Conservation (phyloP, 2,797 vertebrate species). For the Leucoraja ocellata region DNA sequence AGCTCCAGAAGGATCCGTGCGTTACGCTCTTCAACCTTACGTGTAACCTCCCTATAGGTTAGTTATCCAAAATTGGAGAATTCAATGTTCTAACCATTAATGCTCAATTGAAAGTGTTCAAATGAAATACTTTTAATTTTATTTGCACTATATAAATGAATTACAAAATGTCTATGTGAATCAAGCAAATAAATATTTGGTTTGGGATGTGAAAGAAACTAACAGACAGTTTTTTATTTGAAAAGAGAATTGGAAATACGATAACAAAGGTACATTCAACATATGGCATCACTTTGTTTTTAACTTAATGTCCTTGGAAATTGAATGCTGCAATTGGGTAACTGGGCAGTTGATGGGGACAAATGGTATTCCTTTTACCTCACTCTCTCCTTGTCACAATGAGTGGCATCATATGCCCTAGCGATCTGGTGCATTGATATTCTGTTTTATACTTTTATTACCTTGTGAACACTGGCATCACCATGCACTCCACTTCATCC, state of each 20-base stretch:
- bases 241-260: not conserved
- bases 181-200: not conserved
- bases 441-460: not conserved
- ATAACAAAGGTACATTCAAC: not conserved
- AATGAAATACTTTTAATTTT: too few species aligned
- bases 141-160: not conserved
- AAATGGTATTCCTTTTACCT: not conserved
- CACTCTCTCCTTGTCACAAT: not conserved
- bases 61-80: too few species aligned
- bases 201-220: not conserved
- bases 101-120: too few species aligned
- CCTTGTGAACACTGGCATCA: not conserved
- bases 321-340: not conserved
- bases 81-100: too few species aligned
- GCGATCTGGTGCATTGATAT: not conserved
- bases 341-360: not conserved
- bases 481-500: not conserved
- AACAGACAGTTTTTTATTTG: not conserved
- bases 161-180: not conserved
- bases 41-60: too few species aligned
- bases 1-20: too few species aligned
- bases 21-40: too few species aligned
- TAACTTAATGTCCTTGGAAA: not conserved
- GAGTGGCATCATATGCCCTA: not conserved
- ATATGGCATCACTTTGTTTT: not conserved